A percentile compares a stretch with the other conserved stretches of the same genome.
These are phyloP conservation scores for Platygyra sinensis DNA, from an alignment of 64 coral and sea anemone species.

Conservation along the genomic window DNA sequence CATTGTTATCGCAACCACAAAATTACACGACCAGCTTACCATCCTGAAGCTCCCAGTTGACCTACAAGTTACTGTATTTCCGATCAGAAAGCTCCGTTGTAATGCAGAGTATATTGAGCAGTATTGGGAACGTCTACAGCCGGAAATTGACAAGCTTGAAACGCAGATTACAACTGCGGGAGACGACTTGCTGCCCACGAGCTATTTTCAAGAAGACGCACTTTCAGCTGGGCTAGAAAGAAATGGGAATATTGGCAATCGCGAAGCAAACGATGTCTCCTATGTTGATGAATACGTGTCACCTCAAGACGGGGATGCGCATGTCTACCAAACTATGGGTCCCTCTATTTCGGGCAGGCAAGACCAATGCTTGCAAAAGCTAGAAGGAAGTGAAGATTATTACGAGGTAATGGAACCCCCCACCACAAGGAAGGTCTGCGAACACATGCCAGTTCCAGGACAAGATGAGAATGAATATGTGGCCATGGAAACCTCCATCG, in stretches of 20 bases:
- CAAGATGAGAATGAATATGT: not conserved
- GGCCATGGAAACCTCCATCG: not conserved
- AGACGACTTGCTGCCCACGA: not conserved
- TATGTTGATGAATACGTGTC: not conserved
- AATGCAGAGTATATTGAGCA: not conserved
- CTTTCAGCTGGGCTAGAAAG: not conserved
- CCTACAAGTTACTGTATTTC: not conserved
- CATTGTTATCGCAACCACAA: not conserved
- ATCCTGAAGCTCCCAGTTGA: not conserved
- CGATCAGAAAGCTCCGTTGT: not conserved
- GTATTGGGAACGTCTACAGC: not conserved
- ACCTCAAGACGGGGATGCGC: not conserved
- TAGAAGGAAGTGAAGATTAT: not conserved
- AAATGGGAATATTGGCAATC: not conserved
- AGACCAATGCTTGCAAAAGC: not conserved
- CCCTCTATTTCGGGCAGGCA: not conserved
- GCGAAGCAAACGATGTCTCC: not conserved
- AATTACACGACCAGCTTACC: not conserved
- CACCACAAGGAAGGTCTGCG: not conserved
- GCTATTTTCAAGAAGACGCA: not conserved
- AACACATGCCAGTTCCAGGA: not conserved
- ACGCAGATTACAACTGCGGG: not conserved
- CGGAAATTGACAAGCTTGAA: not conserved
- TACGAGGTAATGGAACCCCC: not conserved
- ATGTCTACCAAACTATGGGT: not conserved